Evolutionary conservation across 2,113 vertebrate species (phyloP), one percentile per base, ranked within the genome.

Genomic region (Prionailurus bengalensis): DNA sequence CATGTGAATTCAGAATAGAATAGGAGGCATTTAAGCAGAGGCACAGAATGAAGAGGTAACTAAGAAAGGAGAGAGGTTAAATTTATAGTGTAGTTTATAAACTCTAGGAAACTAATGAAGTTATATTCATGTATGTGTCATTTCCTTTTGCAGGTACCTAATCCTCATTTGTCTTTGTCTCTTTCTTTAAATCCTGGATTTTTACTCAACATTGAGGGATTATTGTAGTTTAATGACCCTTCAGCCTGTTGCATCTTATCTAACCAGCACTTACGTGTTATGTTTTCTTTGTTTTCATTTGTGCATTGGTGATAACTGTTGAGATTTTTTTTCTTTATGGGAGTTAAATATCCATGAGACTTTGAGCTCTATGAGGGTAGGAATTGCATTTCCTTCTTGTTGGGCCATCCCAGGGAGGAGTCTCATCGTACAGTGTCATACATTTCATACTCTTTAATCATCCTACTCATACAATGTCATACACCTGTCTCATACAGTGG

Each of bases 251-350:
- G 65, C 0, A 11, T 61, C 33, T 95, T 27, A 42, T 55, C 76
- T 82, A 73, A 65, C 1, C 17, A 88, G 42, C 27, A 39, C 25
- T 4, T 25, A 36, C 0, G 23, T 76, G 19, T 48, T 55, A 3
- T 51, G 31, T 71, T 66, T 55, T 93, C 31, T 63, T 87, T 89
- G 58, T 89, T 92, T 95, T 83, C 53, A 63, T 92, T 58, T 71
- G 63, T 55, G 45, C 14, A 39, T 45, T 42, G 11, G 79, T 76
- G 17, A 21, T 68, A 93, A 55, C 39, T 5, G 8, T 19, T 4
- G 66, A 42, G 39, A 74, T 2, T 9, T 88, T 70, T 76, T 51
- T 23, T 25, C 11, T 3, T n/a, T 4, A 1, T 45, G 4, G 53
- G 31, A 66, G 29, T 36, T 55, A 74, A 90, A 14, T 92, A 17